Base-by-base conservation (phyloP, 1,140 invertebrate species). In the Sycophaga agraensis region DNA sequence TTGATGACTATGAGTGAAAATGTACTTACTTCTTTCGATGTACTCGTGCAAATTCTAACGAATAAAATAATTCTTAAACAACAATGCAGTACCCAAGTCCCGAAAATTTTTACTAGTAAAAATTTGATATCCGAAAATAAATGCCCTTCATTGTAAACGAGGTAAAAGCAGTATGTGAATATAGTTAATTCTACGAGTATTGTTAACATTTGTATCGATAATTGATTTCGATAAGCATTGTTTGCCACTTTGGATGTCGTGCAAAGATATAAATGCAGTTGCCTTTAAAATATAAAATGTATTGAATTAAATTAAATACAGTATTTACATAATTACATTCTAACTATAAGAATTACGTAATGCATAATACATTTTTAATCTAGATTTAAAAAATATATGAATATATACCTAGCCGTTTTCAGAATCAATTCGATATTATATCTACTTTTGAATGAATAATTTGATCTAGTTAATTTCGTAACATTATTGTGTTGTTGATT, bases 231-330 rank as follows among this genome's bases (percentile, higher is more conserved):
- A 12, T 50, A 75, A 4, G 49, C 37, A 4, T 66, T 50, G 40
- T 72, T 75, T 0, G 65, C 34, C 1, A 42, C 54, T 7, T 49
- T 60, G 5, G 65, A 60, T 3, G 56, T 66, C 31, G 60, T 65
- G 31, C 68, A 60, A 26, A 75, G 28, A 43, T 73, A 63, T 7
- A 75, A 56, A 34, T 75, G 71, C 24, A 69, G 58, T 61, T 73
- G 67, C 21, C 73, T 74, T 4, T 42, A 16, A 16, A 42, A 2
- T 19, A 19, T 42, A 19, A 14, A 16, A 16, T 19, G 4, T 5
- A 42, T 4, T 16, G 5, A 2, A 19, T 2, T 9, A 42, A 42
- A 42, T 42, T 42, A 42, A 7, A 42, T 16, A 3, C 19, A 42
- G 16, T 42, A 16, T 19, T 42, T 11, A 14, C 12, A 39, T 39